A percentile compares a stretch with the other conserved stretches of the same genome.
These are phyloP conservation scores for Leucophenga montana DNA, from an alignment of 2,888 invertebrate species.

Conservation along the genomic window DNA sequence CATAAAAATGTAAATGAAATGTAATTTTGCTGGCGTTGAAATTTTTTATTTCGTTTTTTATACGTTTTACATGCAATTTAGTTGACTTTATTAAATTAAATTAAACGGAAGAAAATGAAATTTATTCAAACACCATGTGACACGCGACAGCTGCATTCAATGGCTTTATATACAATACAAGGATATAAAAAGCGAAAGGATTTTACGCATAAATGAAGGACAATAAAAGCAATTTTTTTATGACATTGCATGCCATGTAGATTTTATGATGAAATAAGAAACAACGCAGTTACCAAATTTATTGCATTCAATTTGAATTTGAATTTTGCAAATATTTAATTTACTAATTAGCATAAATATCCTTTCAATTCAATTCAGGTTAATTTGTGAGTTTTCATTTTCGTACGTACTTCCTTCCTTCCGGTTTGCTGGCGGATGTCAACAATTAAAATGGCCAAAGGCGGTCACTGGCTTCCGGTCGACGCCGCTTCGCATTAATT, in stretches of 20 bases:
- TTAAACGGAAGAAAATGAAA: slow-evolving; percentile 7
- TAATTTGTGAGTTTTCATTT: slow-evolving; percentile 4
- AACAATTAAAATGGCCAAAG: slow-evolving; percentile 57
- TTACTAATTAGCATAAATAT: slow-evolving; percentile 17
- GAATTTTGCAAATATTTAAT: neutral
- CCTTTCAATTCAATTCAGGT: slow-evolving; percentile 6
- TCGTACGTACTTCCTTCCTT: slow-evolving; percentile 19
- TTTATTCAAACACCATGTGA: neutral
- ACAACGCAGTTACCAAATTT: neutral
- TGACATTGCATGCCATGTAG: neutral
- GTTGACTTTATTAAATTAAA: slow-evolving; percentile 20
- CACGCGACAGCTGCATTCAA: slow-evolving; percentile 6
- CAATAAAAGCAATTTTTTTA: slow-evolving; percentile 4
- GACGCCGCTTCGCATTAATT: slow-evolving; percentile 64
- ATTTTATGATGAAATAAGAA: neutral
- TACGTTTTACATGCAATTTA: neutral
- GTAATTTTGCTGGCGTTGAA: neutral
- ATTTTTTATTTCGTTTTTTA: neutral
- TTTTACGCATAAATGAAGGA: neutral
- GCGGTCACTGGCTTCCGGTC: slow-evolving; percentile 46
- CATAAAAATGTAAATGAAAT: slow-evolving; percentile 19
- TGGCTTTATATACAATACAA: neutral
- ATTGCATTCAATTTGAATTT: neutral
- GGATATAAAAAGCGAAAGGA: neutral
- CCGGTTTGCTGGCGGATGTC: slow-evolving; percentile 42